Evolutionary conservation across 35 echinoderm and acorn worm species (phyloP), one percentile per base, ranked within the genome.

Genomic region (Apostichopus parvimensis): DNA sequence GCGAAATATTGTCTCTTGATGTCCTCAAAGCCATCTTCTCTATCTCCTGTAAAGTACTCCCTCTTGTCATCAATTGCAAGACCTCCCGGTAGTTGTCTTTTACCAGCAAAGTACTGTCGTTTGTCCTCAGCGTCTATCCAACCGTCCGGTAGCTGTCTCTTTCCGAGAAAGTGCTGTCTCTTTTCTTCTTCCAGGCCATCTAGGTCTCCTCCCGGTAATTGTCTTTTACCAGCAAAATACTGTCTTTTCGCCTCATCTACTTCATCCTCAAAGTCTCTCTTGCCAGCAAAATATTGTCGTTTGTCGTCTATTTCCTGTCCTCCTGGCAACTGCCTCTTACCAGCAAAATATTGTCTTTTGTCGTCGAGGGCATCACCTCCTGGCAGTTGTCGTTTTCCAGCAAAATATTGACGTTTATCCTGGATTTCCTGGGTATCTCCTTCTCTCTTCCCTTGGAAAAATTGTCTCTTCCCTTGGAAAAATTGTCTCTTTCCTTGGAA

Each of bases 61-160:
- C 86, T 26, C 24, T 88, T 88, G 68, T 72, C 61, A 45, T 26
- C 81, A 8, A 84, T 57, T 14, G 45, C 23, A 62, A 62, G 9
- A 9, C 86, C 86, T 3, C 86, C 86, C 12, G 86, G 86, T 13
- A 72, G 45, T 72, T 88, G 86, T 88, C 86, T 68, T 62, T 88
- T 88, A 21, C 86, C 86, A 4, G 25, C 60, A 24, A 88, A 88
- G 18, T 88, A 72, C 25, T 88, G 86, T 72, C 86, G 58, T 54
- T 88, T 88, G 62, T 88, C 22, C 6, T 66, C 64, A 66, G 8
- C 55, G n/a, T 87, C 23, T 13, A 82, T 55, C 55, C 55, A 57
- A 72, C 86, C 86, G 5, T 54, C 86, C 9, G 86, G 86, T 34
- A 88, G 15, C 12, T 88, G 86, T 18, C 86, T 68, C 14, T 88